A percentile compares a stretch with the other conserved stretches of the same genome.
These are phyloP conservation scores for Salarias fasciatus DNA, from an alignment of 2,797 vertebrate species.

Conservation along the genomic window DNA sequence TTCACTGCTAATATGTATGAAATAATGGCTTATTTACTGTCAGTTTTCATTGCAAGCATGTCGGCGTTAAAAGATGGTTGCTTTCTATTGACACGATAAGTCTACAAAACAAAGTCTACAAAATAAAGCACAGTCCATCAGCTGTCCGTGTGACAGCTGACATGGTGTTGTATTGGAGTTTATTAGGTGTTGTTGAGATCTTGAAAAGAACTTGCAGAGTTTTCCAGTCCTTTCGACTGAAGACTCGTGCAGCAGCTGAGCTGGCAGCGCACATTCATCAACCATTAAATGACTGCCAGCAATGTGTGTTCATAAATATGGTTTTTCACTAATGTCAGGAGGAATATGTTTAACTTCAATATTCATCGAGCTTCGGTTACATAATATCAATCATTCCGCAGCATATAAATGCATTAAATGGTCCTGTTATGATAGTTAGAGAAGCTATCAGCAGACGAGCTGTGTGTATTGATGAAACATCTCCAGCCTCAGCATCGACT, in stretches of 20 bases:
- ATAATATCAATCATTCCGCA: slow-evolving; percentile 45
- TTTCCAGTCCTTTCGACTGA: too few relatives aligned
- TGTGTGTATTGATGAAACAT: slow-evolving; percentile 50
- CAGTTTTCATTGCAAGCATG: too few relatives aligned
- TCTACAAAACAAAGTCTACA: too few relatives aligned
- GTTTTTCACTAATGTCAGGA: slow-evolving; percentile 52
- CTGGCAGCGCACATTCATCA: slow-evolving; percentile 29
- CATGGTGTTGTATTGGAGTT: too few relatives aligned
- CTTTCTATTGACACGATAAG: too few relatives aligned
- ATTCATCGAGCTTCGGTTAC: slow-evolving; percentile 1
- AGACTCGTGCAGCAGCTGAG: neutral
- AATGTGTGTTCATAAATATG: slow-evolving; percentile 32
- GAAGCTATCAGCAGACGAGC: slow-evolving; percentile 36
- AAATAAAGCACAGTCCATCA: too few relatives aligned
- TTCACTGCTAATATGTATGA: too few relatives aligned
- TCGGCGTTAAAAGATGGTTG: too few relatives aligned
- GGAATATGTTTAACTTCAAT: slow-evolving; percentile 25
- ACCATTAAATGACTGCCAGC: slow-evolving; percentile 14
- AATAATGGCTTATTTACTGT: too few relatives aligned
- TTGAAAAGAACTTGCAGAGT: too few relatives aligned
- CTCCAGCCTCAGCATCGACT: slow-evolving; percentile 48
- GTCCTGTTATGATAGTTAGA: slow-evolving; percentile 32
- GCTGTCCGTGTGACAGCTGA: too few relatives aligned
- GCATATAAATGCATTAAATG: slow-evolving; percentile 46
- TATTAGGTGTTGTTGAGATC: too few relatives aligned